phyloP scores from a whole-genome alignment of 2,797 vertebrate species.

The Erithacus rubecula region DNA sequence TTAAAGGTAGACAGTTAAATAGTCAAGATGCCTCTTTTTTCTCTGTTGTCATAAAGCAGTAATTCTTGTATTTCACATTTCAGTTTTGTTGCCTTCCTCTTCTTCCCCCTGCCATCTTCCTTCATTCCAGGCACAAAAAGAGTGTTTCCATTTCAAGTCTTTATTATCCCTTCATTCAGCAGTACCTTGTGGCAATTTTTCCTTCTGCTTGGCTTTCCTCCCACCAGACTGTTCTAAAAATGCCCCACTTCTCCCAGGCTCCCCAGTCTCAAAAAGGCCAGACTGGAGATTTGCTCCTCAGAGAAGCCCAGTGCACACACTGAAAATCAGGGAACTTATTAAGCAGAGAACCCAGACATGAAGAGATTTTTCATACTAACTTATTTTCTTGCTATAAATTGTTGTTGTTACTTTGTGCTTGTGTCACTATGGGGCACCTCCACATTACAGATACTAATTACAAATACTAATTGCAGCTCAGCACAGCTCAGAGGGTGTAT shows the following conservation, averaged over 20 bases:
- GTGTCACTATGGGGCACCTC: neutral
- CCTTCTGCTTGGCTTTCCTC: neutral
- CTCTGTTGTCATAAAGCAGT: neutral
- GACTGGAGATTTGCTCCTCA: neutral
- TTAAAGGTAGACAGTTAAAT: neutral
- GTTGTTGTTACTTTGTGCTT: neutral
- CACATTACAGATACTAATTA: neutral
- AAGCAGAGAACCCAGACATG: neutral
- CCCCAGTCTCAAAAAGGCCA: neutral
- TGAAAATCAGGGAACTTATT: neutral
- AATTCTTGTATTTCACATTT: neutral
- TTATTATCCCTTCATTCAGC: neutral
- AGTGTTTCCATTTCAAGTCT: neutral
- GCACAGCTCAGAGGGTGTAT: neutral
- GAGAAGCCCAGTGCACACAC: neutral
- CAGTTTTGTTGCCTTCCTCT: neutral
- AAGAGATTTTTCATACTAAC: neutral
- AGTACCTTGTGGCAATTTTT: neutral
- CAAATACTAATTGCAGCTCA: neutral
- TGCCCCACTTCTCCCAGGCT: neutral
- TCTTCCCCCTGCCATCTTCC: neutral
- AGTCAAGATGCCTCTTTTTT: neutral
- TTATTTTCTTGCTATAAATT: neutral
- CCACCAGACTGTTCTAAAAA: neutral
- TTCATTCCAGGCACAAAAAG: neutral